These are phyloP conservation scores for Uria lomvia DNA, from an alignment of 2,113 vertebrate genomes.

Conservation along the genomic window DNA sequence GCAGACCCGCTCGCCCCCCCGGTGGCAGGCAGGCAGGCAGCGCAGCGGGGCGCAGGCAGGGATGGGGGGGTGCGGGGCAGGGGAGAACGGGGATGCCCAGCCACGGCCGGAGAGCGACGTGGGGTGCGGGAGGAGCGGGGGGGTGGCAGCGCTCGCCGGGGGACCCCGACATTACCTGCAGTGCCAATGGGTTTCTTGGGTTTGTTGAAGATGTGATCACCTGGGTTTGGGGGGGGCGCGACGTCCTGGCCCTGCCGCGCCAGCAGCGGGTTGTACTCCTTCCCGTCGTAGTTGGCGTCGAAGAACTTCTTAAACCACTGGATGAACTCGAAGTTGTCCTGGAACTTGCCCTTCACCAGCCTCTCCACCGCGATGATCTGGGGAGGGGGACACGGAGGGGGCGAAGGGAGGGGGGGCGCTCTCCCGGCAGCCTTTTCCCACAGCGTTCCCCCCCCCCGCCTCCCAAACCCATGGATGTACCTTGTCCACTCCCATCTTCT, in stretches of 20 bases:
- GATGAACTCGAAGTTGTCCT: slow-evolving; percentile 99
- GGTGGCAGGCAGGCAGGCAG: background rate
- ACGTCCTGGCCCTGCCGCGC: slow-evolving; percentile 95
- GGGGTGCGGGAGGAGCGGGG: slow-evolving; percentile 9
- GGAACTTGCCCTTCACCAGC: slow-evolving; percentile 97
- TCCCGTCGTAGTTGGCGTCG: slow-evolving; percentile 97
- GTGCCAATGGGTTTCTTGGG: slow-evolving; percentile 89
- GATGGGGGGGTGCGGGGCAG: background rate
- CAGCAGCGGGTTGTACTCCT: slow-evolving; percentile 94
- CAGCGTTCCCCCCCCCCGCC: too few species aligned
- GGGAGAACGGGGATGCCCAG: background rate
- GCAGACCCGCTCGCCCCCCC: background rate
- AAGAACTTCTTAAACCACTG: slow-evolving; percentile 99
- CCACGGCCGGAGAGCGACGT: background rate
- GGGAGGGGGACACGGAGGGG: background rate
- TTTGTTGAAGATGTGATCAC: slow-evolving; percentile 98
- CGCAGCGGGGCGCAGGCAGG: background rate
- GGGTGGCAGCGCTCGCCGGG: slow-evolving; percentile 20
- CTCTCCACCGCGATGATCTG: slow-evolving; percentile 97
- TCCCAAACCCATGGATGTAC: slow-evolving; percentile 68
- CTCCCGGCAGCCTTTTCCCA: fast-evolving
- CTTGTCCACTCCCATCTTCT: slow-evolving; percentile 97
- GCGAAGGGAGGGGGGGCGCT: background rate
- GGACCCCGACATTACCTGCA: slow-evolving; percentile 85
- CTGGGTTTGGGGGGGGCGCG: slow-evolving; percentile 90